Evolutionary conservation across 2,113 vertebrate genomes (phyloP), one percentile per base, ranked within the genome.

Genomic region (Chascanopsetta lugubris): DNA sequence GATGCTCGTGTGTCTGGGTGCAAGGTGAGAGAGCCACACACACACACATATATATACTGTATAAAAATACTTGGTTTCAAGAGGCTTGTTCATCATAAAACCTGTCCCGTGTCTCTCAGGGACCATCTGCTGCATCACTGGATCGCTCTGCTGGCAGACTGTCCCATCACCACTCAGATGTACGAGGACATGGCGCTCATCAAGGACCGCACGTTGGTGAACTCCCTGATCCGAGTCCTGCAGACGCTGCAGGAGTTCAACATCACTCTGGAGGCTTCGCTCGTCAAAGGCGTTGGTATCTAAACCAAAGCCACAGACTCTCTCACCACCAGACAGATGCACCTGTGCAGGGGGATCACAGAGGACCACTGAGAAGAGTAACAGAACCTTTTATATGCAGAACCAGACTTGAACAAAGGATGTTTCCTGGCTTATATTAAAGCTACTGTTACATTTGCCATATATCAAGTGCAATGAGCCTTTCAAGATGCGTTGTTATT

Each of bases 171-270:
- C 4, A 89, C 92, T 81, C 96, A 99, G 92, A 98, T 99, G 97
- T 99, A 99, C 21, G 97, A 99, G 82, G 97, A 99, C 10, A 73
- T 77, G 9, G 97, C 97, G 1, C 89, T 99, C 70, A 95, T 99
- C 71, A 99, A 99, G 87, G 96, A 99, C 84, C 97, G 95, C 54
- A 95, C 96, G 0, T 89, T 99, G 72, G 96, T 98, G 69, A 98
- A 99, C 89, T 98, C 97, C 77, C 90, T 99, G 80, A 99, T 98
- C 85, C 92, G 96, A 67, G 97, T 99, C 56, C 91, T 99, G 70
- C 97, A 99, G 91, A 99, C 96, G 51, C 88, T 99, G 87, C 97
- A 99, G 87, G 97, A 99, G 78, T 99, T 99, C 90, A 99, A 98
- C 88, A 99, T 99, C 84, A 99, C 94, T 5, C 91, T 99, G 89